Evolutionary conservation across 1,140 invertebrate species (phyloP).

Genomic region (Drosophila ananassae): DNA sequence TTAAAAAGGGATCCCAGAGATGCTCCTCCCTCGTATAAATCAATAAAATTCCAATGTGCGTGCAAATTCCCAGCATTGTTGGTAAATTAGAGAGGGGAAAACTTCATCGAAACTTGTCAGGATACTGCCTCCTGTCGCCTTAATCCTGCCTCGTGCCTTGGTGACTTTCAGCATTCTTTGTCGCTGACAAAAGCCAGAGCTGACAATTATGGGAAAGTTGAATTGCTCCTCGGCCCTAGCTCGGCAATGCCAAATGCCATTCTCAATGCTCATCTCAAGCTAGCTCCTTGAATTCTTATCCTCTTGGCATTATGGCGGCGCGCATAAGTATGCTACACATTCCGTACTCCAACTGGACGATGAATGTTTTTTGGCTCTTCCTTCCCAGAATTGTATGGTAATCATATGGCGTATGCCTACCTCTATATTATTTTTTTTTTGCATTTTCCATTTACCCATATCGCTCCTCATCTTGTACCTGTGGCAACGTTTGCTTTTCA

Average conservation of each 20-base stretch:
- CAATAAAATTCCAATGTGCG: constrained; percentile 76
- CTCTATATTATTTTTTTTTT: not conserved
- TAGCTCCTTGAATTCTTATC: constrained; percentile 1
- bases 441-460: constrained; percentile 6
- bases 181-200: constrained; percentile 38
- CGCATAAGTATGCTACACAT: constrained; percentile 69
- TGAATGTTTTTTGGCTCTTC: constrained; percentile 3
- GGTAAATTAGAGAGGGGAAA: constrained; percentile 19
- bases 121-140: not conserved
- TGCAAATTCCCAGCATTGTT: constrained; percentile 39
- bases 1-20: not conserved
- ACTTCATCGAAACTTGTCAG: constrained; percentile 8
- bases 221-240: constrained; percentile 17
- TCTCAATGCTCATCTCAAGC: constrained; percentile 29
- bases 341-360: not conserved
- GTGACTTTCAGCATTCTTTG: constrained; percentile 48
- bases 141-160: not conserved
- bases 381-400: constrained; percentile 30
- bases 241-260: constrained; percentile 29
- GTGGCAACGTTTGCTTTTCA: constrained; percentile 41
- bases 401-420: constrained; percentile 8
- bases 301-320: constrained; percentile 36
- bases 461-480: constrained; percentile 14
- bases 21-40: constrained; percentile 38
- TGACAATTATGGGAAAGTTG: constrained; percentile 65